Conservation (phyloP, 1,140 invertebrate species). For the Ericerus pela region DNA sequence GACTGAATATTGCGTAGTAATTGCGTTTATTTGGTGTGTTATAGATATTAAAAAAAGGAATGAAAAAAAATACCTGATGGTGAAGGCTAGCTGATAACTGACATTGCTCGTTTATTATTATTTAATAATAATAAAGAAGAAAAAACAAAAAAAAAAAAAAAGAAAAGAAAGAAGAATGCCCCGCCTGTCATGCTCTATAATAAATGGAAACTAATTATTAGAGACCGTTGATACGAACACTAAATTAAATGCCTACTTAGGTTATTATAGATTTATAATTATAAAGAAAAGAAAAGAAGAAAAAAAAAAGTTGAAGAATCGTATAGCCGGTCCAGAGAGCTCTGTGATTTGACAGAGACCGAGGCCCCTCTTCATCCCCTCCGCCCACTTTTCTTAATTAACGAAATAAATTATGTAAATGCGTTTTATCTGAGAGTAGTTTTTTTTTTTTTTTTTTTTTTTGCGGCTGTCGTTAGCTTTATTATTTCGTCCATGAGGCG, state of each 20-base stretch:
- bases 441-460: background rate
- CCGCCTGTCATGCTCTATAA: conserved; percentile 3
- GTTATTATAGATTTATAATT: background rate
- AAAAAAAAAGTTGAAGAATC: too few species aligned
- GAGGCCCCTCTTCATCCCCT: too few species aligned
- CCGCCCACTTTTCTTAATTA: conserved; percentile 1
- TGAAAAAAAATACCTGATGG: too few species aligned
- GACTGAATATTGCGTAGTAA: too few species aligned
- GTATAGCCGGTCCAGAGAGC: too few species aligned
- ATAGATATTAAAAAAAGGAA: too few species aligned
- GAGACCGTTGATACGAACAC: background rate
- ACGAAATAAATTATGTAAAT: conserved; percentile 5
- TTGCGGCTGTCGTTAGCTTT: background rate
- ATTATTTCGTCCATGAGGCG: background rate
- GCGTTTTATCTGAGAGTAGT: background rate
- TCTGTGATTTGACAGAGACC: too few species aligned
- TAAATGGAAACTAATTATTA: conserved; percentile 9
- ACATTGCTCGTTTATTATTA: background rate
- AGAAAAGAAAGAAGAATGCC: too few species aligned
- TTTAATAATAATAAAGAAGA: conserved; percentile 2
- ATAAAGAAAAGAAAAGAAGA: background rate
- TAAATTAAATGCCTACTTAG: conserved; percentile 9
- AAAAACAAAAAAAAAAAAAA: too few species aligned
- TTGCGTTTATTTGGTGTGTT: too few species aligned
- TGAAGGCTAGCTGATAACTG: background rate